Percentiles rank a stretch among this genome's conserved stretches.
These are phyloP conservation scores for Coenobita brevimanus DNA, from an alignment of 1,140 invertebrate species.

Conservation along the genomic window DNA sequence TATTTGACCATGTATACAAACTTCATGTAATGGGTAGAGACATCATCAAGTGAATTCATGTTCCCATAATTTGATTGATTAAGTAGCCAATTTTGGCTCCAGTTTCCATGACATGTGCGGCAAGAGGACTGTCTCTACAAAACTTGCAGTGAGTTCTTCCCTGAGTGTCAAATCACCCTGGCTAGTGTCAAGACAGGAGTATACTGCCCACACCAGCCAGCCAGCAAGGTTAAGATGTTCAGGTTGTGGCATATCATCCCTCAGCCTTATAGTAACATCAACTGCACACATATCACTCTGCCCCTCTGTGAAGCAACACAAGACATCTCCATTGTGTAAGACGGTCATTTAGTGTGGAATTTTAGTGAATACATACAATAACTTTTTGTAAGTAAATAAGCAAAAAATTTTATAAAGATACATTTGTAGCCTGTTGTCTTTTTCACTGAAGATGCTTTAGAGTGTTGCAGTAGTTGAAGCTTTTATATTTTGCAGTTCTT, in stretches of 20 bases:
- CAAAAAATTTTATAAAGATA: neutral
- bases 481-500: no score
- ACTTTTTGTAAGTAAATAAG: constrained; percentile 4
- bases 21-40: no score
- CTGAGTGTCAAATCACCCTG: constrained; percentile 53
- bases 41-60: no score
- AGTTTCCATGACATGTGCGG: no score
- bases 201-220: constrained; percentile 32
- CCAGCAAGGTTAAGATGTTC: constrained; percentile 59
- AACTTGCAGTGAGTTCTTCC: constrained; percentile 51
- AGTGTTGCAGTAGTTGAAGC: neutral
- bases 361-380: constrained; percentile 28
- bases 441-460: neutral
- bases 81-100: no score
- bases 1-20: no score
- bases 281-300: constrained; percentile 30
- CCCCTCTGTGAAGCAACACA: constrained; percentile 3
- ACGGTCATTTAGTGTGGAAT: neutral
- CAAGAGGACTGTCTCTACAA: neutral
- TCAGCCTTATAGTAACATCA: constrained; percentile 57
- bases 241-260: constrained; percentile 65
- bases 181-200: constrained; percentile 41
- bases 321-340: constrained; percentile 21
- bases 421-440: constrained; percentile 14
- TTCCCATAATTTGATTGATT: no score